Evolutionary conservation across 37 sponge, comb jelly and placozoan species (phyloP).

Genomic region (Diacarnus erythraeanus): DNA sequence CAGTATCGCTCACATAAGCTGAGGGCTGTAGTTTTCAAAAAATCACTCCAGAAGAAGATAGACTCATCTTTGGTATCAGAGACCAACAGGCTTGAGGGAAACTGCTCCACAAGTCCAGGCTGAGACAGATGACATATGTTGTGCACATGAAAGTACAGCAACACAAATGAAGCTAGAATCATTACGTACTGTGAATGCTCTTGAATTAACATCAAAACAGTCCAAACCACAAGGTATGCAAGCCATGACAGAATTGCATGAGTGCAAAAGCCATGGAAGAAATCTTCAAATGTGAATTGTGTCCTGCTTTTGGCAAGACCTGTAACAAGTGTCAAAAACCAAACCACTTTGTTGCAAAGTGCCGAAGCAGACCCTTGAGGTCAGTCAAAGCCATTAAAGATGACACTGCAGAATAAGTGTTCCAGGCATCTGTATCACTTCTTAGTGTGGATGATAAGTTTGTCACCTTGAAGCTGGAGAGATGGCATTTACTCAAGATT

Average conservation of each 20-base stretch:
- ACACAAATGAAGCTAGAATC: conserved; percentile 10
- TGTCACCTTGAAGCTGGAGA: conserved; percentile 31
- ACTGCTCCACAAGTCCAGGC: conserved; percentile 12
- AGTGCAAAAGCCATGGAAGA: conserved; percentile 38
- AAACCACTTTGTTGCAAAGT: conserved; percentile 55
- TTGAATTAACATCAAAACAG: not conserved
- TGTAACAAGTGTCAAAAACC: conserved; percentile 52
- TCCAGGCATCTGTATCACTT: not conserved
- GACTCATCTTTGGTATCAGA: conserved; percentile 35
- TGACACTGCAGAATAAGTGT: conserved; percentile 15
- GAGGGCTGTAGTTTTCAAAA: conserved; percentile 22
- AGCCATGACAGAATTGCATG: not conserved
- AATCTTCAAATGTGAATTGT: conserved; percentile 29
- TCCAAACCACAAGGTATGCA: not conserved
- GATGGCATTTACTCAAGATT: conserved; percentile 25
- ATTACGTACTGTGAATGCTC: no score
- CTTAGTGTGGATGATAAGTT: conserved; percentile 27
- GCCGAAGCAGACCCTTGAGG: not conserved
- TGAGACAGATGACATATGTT: conserved; percentile 30
- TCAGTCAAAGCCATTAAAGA: conserved; percentile 3
- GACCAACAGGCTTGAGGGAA: conserved; percentile 25
- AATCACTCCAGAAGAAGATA: conserved; percentile 33
- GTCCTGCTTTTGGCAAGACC: conserved; percentile 59
- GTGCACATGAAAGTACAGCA: conserved; percentile 32
- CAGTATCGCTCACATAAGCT: conserved; percentile 4